A percentile compares a stretch with the other conserved stretches of the same genome.
These are phyloP conservation scores for Drosophila obscura DNA, from an alignment of 1,140 invertebrate genomes.

Conservation along the genomic window DNA sequence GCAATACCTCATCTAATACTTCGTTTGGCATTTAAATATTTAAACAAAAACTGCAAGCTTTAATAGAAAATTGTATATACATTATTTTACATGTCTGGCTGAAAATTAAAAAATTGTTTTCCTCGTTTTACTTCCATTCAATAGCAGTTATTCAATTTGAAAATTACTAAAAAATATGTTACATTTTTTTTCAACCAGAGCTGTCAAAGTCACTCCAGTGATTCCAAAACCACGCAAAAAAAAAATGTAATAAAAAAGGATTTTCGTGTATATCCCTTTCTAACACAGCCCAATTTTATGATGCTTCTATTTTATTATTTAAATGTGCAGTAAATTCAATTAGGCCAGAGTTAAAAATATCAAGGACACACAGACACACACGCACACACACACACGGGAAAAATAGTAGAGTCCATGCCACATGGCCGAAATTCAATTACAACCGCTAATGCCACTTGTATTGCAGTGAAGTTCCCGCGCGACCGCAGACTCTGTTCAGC, in stretches of 20 bases:
- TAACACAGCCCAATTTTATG: slow-evolving; percentile 1
- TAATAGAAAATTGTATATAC: not conserved
- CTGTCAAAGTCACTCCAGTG: slow-evolving; percentile 34
- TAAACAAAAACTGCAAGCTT: no score
- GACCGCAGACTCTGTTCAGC: slow-evolving; percentile 66
- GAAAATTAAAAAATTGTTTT: not conserved
- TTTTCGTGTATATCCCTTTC: not conserved
- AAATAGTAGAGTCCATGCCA: slow-evolving; percentile 34
- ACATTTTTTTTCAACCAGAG: slow-evolving; percentile 16
- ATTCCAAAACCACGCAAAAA: slow-evolving; percentile 22
- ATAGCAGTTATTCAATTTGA: slow-evolving; percentile 32
- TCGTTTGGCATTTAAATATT: no score
- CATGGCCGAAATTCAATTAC: slow-evolving; percentile 75
- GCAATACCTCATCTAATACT: no score
- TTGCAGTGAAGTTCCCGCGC: slow-evolving; percentile 37
- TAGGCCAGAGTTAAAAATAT: slow-evolving; percentile 42
- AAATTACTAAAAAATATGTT: slow-evolving; percentile 27
- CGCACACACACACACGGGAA: not conserved
- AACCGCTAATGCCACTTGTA: slow-evolving; percentile 80
- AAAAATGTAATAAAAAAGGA: not conserved
- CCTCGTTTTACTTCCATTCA: slow-evolving; percentile 3
- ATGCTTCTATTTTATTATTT: slow-evolving; percentile 47
- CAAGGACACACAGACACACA: not conserved
- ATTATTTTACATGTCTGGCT: not conserved
- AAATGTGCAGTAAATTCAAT: slow-evolving; percentile 68